Evolutionary conservation across 2,797 vertebrate species (phyloP), one percentile per base, ranked within the genome.

Genomic region (Eremophila alpestris): DNA sequence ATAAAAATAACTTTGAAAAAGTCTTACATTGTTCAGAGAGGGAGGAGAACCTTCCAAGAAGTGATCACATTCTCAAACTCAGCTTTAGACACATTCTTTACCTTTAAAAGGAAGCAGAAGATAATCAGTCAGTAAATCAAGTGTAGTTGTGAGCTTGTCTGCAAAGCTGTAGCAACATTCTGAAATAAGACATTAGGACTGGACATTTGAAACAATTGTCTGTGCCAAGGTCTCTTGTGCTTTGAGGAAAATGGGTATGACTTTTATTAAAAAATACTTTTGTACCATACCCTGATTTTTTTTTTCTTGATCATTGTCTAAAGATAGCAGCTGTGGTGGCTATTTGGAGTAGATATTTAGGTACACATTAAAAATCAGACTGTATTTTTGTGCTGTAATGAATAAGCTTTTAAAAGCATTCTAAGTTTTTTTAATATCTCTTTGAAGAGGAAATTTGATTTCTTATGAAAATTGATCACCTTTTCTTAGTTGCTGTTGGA

Each of bases 91-190:
- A 84, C 97, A 97, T 97, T 98, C 96, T 97, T 98, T 97, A 95
- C 97, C 97, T 98, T 97, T 97, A 98, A 97, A 97, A 97, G 97
- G 97, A 97, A 97, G 56, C 70, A 95, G 94, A 97, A 94, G 83
- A 93, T 96, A 69, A 93, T 96, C 92, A 71, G 78, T 92, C 86
- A 93, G 83, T 97, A 97, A 97, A 97, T 97, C 95, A 94, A 94
- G 81, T 78, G 51, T 96, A 85, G 89, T 94, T 94, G 48, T 92
- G 90, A 54, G 70, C 94, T 96, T 94, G 80, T 93, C 89, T 96
- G 83, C 77, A 95, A 90, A 97, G 93, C 95, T 54, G 40, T 83
- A 83, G 87, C 70, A 68, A 70, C 74, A 67, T 86, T 96, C 91
- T 96, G 87, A 93, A 91, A 85, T 92, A 94, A 84, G 73, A 62